Evolutionary conservation across 2,888 invertebrate genomes (phyloP), one percentile per base, ranked within the genome.

Genomic region (Erpobdella octoculata): DNA sequence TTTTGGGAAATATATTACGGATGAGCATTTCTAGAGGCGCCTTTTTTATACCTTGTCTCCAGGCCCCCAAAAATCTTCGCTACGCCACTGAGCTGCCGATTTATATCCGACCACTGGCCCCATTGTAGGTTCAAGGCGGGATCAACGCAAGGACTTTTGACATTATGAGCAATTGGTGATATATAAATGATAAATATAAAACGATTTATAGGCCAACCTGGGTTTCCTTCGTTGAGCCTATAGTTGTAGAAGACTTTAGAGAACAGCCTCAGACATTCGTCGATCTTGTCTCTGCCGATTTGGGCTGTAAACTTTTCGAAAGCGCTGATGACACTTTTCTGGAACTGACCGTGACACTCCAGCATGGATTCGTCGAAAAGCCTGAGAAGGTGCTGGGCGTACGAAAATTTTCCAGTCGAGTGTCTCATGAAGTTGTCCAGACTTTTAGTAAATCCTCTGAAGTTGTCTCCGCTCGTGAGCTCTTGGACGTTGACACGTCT

Each of bases 221-320:
- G 69, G 33, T 69, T 69, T n/a, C 69, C 69, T 28, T 69, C 69
- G 21, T 58, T 69, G 28, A 69, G 35, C 28, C 69, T 41, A 58
- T 69, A 69, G 58, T 38, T 69, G 58, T 69, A 69, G 21, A 69
- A 69, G 33, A 69, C 58, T 36, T 69, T 69, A 25, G 69, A 33
- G 58, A 69, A 69, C 21, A 35, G 9, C 58, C 58, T 69, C 2
- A 69, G 58, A 6, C n/a, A 18, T 15, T 69, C 69, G 58, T 69
- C 69, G 58, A 69, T 69, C 58, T 69, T 69, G 53, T 69, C 69
- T n/a, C 69, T 48, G 0, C 69, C 69, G 1, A 69, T 69, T 28
- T 69, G 69, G n/a, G 35, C n/a, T 0, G 69, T 58, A 37, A 69
- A 69, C 21, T 33, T 53, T 28, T 69, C 69, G 18, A 69, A 58